phyloP scores from a whole-genome alignment of 2,113 vertebrate species.

The Xerus inauris region DNA sequence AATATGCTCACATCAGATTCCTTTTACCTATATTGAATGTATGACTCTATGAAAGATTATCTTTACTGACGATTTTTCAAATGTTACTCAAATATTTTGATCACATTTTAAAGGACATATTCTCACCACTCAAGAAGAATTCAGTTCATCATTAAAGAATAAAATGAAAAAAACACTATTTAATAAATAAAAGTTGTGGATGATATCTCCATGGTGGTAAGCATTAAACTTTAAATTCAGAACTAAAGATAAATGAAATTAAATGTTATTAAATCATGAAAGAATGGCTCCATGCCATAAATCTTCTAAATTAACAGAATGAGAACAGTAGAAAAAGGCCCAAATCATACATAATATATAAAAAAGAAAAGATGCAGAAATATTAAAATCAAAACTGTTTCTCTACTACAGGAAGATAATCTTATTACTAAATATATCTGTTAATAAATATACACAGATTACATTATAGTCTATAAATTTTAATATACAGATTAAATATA shows the following conservation, averaged over 20 bases:
- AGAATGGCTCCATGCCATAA: not conserved
- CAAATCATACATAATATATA: not conserved
- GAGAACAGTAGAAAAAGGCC: not conserved
- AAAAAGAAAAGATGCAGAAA: not conserved
- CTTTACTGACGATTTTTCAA: not conserved
- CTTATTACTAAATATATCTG: not conserved
- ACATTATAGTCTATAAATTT: too few species aligned
- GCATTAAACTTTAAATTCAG: slow-evolving; percentile 24
- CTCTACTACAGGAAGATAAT: not conserved
- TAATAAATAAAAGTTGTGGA: not conserved
- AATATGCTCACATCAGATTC: not conserved
- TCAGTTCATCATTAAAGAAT: slow-evolving; percentile 7
- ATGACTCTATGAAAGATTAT: not conserved
- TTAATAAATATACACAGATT: not conserved
- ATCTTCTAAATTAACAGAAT: not conserved
- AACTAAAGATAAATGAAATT: not conserved
- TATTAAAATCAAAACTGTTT: not conserved
- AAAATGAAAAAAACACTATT: not conserved
- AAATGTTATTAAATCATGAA: not conserved
- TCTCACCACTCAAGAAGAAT: not conserved
- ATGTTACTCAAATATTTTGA: not conserved
- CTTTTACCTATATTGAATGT: not conserved
- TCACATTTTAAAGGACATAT: not conserved
- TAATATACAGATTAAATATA: too few species aligned
- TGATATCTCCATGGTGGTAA: not conserved